Percentiles rank a stretch among this genome's conserved stretches.
These are phyloP conservation scores for Odontothrips loti DNA, from an alignment of 2,888 invertebrate species.

Conservation along the genomic window DNA sequence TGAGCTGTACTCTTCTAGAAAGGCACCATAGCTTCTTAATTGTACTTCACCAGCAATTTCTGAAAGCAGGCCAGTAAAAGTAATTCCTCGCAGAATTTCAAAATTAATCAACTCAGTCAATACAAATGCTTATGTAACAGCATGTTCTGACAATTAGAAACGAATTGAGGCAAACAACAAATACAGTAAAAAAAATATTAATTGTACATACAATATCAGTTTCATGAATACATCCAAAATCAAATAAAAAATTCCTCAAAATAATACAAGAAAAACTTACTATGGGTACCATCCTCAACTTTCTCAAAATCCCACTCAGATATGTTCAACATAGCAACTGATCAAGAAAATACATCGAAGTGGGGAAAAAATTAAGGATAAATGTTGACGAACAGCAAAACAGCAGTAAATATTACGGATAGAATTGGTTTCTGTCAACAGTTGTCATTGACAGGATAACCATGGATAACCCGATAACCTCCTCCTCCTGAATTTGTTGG, in stretches of 20 bases:
- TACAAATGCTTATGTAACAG: background rate
- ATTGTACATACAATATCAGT: background rate
- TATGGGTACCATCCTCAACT: slow-evolving; percentile 48
- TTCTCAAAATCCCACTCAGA: slow-evolving; percentile 38
- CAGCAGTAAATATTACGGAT: too few relatives aligned
- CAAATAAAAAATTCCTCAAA: background rate
- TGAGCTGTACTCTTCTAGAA: slow-evolving; percentile 50
- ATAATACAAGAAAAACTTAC: slow-evolving; percentile 41
- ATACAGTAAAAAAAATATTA: background rate
- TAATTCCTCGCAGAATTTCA: background rate
- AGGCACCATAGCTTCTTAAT: slow-evolving; percentile 52
- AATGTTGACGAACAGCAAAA: background rate
- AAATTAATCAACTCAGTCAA: background rate
- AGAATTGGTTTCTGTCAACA: too few relatives aligned
- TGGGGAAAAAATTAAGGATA: background rate
- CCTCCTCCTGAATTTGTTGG: too few relatives aligned
- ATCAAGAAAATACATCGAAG: background rate
- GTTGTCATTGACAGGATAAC: too few relatives aligned
- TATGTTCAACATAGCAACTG: slow-evolving; percentile 18
- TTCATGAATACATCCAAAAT: background rate
- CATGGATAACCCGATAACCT: too few relatives aligned
- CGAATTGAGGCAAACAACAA: background rate
- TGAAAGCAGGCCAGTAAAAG: slow-evolving; percentile 35
- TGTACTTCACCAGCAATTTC: slow-evolving; percentile 54
- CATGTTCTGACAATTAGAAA: background rate